These are phyloP conservation scores for Darevskia nairensis DNA, from an alignment of 2,797 vertebrate genomes.

Conservation along the genomic window DNA sequence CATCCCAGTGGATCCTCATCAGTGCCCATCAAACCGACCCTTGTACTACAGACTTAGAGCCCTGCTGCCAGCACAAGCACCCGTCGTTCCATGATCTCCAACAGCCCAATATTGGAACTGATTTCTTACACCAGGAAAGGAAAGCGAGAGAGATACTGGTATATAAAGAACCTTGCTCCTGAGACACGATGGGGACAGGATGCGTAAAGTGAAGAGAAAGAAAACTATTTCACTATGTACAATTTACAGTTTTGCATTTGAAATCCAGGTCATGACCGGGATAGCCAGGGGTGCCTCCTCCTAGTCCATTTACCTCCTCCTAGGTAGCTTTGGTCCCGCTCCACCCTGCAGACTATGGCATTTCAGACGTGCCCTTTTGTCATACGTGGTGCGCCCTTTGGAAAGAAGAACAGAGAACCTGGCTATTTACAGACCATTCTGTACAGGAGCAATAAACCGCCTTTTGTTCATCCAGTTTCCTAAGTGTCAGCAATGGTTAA, in stretches of 20 bases:
- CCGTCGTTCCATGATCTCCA: constrained; percentile 15
- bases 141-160: not conserved
- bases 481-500: not conserved
- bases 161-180: constrained; percentile 8
- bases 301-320: not conserved
- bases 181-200: constrained; percentile 4
- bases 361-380: not conserved
- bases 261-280: constrained; percentile 7
- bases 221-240: constrained; percentile 30
- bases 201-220: constrained; percentile 22
- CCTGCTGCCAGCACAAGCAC: constrained; percentile 55
- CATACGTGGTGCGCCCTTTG: not conserved
- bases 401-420: constrained; percentile 9
- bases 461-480: not conserved
- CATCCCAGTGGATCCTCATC: constrained; percentile 49
- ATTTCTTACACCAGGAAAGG: not conserved
- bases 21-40: constrained; percentile 1
- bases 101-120: constrained; percentile 6
- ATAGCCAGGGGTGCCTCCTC: constrained; percentile 23
- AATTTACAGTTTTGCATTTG: constrained; percentile 24
- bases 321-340: not conserved
- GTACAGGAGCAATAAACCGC: constrained; percentile 11
- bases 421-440: constrained; percentile 10
- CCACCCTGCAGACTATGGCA: not conserved
- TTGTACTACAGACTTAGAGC: constrained; percentile 40